A percentile compares a stretch with the other conserved stretches of the same genome.
phyloP scores from a whole-genome alignment of 2,888 invertebrate genomes.

The Agonopterix alstromeriana region DNA sequence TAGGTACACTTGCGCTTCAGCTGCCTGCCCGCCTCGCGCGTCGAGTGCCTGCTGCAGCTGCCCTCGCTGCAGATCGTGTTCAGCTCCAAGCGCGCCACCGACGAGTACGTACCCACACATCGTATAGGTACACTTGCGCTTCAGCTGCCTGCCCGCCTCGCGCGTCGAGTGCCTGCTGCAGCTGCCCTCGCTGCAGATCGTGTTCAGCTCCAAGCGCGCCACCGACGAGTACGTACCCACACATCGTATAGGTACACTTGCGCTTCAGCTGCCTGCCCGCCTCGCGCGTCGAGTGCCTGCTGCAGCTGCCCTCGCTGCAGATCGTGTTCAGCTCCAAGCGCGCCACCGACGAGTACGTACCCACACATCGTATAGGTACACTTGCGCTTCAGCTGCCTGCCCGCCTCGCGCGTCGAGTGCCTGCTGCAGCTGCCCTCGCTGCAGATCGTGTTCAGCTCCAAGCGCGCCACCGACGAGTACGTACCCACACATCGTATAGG shows the following conservation, averaged over 20 bases:
- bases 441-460: conserved; percentile 97
- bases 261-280: conserved; percentile 97
- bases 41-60: conserved; percentile 96
- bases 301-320: conserved; percentile 96
- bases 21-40: conserved; percentile 95
- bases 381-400: conserved; percentile 96
- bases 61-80: conserved; percentile 98
- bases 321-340: conserved; percentile 97
- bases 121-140: too few relatives aligned
- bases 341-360: conserved; percentile 88
- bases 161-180: conserved; percentile 97
- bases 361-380: too few relatives aligned
- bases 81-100: conserved; percentile 92
- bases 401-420: conserved; percentile 96
- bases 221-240: too few relatives aligned
- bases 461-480: conserved; percentile 90
- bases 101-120: too few relatives aligned
- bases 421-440: conserved; percentile 97
- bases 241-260: too few relatives aligned
- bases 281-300: conserved; percentile 95
- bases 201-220: conserved; percentile 95
- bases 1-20: conserved; percentile 96
- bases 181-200: conserved; percentile 96
- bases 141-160: conserved; percentile 96
- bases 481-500: too few relatives aligned